Base-by-base conservation (phyloP, 1,140 invertebrate species). In the Tetramorium alpestre region DNA sequence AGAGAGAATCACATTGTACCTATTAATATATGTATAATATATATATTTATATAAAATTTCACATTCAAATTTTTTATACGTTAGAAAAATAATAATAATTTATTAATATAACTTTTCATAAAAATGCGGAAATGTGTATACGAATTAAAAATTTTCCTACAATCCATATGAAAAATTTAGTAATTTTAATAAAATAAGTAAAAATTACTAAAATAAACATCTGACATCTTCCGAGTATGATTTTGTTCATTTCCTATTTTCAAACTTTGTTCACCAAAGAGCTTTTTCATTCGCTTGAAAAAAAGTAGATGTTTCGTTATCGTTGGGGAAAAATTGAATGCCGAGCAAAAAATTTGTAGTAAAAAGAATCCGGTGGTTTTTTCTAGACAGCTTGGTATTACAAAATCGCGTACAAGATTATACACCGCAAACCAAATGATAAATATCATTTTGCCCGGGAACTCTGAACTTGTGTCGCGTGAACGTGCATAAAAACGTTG, bases 401-500 rank as follows among this genome's bases (percentile, higher is more conserved):
- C 25, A 10, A 47, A 72, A 70, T 54, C 51, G 18, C 38, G 3
- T 47, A 62, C 47, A 84, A 75, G 58, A 75, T 84, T 73, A 18
- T 7, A 73, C 25, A 41, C n/a, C 28, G 28, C 69, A 22, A 6
- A 72, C n/a, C 38, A 44, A 82, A 82, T 82, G 25, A 73, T 60
- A 82, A 73, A 82, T 82, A 73, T 60, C 41, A 11, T 11, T 11
- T 58, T 28, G 28, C 47, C 51, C 41, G 25, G 18, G 22, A 41
- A 73, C 54, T 25, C 41, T 38, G 80, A 60, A 75, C 54, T 49
- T 75, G n/a, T 84, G 69, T 28, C 41, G 69, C 5, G 25, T 28
- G 47, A 25, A 41, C n/a, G 38, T 33, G 49, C 69, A 25, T 75
- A 84, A 84, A 84, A 84, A 82, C 80, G 22, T 38, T 56, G 54